These are phyloP conservation scores for Eledone cirrhosa DNA, from an alignment of 2,888 invertebrate genomes.

Conservation along the genomic window DNA sequence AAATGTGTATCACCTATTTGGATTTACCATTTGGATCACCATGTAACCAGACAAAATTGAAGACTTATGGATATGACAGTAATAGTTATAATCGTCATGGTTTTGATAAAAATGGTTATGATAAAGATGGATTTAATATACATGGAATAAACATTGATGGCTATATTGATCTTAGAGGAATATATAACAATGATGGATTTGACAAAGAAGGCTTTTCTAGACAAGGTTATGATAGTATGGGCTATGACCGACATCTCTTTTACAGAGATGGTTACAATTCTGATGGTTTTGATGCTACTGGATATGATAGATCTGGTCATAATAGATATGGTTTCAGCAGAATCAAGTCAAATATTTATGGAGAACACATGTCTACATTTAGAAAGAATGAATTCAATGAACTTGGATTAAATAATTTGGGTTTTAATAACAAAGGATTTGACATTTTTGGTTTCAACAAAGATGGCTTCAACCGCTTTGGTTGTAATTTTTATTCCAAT, in stretches of 20 bases:
- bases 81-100: constrained; percentile 55
- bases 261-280: constrained; percentile 56
- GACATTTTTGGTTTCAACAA: constrained; percentile 62
- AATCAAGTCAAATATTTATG: constrained; percentile 54
- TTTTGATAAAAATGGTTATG: constrained; percentile 51
- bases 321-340: constrained; percentile 62
- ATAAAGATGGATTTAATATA: constrained; percentile 54
- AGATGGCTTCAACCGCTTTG: constrained; percentile 51
- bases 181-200: constrained; percentile 53
- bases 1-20: constrained; percentile 61
- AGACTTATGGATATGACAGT: constrained; percentile 42
- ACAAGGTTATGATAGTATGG: constrained; percentile 57
- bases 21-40: constrained; percentile 49
- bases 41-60: constrained; percentile 50
- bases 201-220: constrained; percentile 56
- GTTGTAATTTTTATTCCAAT: constrained; percentile 56
- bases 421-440: constrained; percentile 59
- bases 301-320: constrained; percentile 60
- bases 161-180: constrained; percentile 45
- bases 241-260: constrained; percentile 58
- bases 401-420: constrained; percentile 56
- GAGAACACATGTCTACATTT: constrained; percentile 41
- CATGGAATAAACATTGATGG: constrained; percentile 53
- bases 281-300: constrained; percentile 60
- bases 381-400: constrained; percentile 56